A percentile compares a stretch with the other conserved stretches of the same genome.
Conservation (phyloP, 2,113 vertebrate species). For the Calonectris borealis region DNA sequence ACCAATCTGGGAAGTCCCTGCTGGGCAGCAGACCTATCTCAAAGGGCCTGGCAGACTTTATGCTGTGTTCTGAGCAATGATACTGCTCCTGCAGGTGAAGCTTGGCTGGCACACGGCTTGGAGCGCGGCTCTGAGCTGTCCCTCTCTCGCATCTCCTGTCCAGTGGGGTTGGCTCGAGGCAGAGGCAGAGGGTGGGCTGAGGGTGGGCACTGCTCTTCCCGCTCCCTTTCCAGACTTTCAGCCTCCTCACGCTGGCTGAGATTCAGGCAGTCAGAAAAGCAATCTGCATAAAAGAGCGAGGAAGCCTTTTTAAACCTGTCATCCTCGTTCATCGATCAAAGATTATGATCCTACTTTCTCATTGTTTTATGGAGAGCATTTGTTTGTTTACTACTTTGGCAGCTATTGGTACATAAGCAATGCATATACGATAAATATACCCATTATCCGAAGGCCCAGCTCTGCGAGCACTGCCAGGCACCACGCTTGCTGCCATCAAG, state of each 20-base stretch:
- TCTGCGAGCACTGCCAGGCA: background rate
- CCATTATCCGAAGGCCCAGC: slow-evolving; percentile 4
- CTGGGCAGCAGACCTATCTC: background rate
- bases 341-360: slow-evolving; percentile 59
- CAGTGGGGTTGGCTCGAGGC: background rate
- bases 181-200: background rate
- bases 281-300: slow-evolving; percentile 40
- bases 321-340: slow-evolving; percentile 50
- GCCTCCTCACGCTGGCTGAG: background rate
- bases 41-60: background rate
- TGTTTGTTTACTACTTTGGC: slow-evolving; percentile 67
- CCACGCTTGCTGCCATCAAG: background rate
- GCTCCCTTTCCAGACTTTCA: background rate
- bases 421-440: slow-evolving; percentile 49
- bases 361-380: slow-evolving; percentile 62
- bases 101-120: background rate
- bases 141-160: background rate
- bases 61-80: background rate
- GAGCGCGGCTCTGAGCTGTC: background rate
- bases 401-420: slow-evolving; percentile 14
- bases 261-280: slow-evolving; percentile 31
- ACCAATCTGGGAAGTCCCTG: background rate
- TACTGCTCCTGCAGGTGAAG: background rate
- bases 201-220: background rate
- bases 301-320: slow-evolving; percentile 58